A percentile compares a stretch with the other conserved stretches of the same genome.
These are phyloP conservation scores for Agriopis aurantiaria DNA, from an alignment of 2,888 invertebrate genomes.

Conservation along the genomic window DNA sequence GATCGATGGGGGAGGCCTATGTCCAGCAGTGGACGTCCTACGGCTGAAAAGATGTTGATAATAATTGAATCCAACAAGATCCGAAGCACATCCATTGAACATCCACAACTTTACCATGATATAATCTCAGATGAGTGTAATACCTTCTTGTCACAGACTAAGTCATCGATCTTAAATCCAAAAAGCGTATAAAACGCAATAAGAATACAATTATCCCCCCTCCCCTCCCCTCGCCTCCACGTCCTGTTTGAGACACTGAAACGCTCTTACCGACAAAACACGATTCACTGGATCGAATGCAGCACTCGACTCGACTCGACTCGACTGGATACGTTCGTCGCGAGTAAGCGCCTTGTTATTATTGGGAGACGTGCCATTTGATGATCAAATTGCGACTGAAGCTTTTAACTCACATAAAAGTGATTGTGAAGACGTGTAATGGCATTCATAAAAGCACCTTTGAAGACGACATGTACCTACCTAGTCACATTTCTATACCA, in stretches of 20 bases:
- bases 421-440: conserved; percentile 15
- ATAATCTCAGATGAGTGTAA: conserved; percentile 47
- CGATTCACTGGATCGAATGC: conserved; percentile 48
- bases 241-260: conserved; percentile 61
- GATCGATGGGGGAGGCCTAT: too few relatives aligned
- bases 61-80: too few relatives aligned
- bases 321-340: not conserved
- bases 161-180: conserved; percentile 29
- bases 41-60: too few relatives aligned
- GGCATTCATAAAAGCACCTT: not conserved
- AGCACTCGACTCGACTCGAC: conserved; percentile 22
- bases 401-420: conserved; percentile 26
- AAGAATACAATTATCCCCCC: conserved; percentile 44
- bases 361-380: conserved; percentile 16
- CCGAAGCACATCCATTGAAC: not conserved
- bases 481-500: not conserved
- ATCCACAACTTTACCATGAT: not conserved
- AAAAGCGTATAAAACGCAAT: conserved; percentile 42
- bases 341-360: conserved; percentile 26
- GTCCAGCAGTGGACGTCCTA: too few relatives aligned
- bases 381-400: conserved; percentile 21
- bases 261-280: conserved; percentile 66
- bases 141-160: conserved; percentile 53
- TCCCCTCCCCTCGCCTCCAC: conserved; percentile 28
- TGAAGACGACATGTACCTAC: not conserved